These are phyloP conservation scores for Meloidogyne floridensis DNA, from an alignment of 1,140 invertebrate species.

Conservation along the genomic window DNA sequence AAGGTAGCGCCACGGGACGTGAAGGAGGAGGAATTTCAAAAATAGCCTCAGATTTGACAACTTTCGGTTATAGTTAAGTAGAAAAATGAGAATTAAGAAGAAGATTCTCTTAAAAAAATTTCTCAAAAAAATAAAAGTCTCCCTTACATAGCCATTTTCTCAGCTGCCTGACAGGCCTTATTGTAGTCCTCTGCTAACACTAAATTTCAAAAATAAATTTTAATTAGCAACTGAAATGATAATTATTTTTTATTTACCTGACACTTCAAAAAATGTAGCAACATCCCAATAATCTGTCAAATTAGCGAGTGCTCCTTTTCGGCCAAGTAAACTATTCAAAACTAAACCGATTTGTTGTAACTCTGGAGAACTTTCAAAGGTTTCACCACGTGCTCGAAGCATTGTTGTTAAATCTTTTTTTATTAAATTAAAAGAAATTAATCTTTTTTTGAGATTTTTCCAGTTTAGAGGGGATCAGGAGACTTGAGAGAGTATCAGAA, in stretches of 20 bases:
- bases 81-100: too few relatives aligned
- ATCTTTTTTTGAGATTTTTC: not conserved
- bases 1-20: too few relatives aligned
- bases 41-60: too few relatives aligned
- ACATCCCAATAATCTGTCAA: conserved; percentile 98
- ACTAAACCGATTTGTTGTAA: conserved; percentile 87
- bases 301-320: conserved; percentile 89
- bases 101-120: too few relatives aligned
- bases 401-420: conserved; percentile 82
- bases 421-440: not conserved
- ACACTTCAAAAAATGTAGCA: conserved; percentile 97
- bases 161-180: conserved; percentile 94
- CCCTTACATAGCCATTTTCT: conserved; percentile 88
- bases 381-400: conserved; percentile 93
- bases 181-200: conserved; percentile 94
- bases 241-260: conserved; percentile 68
- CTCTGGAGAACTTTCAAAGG: conserved; percentile 86
- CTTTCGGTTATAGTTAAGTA: too few relatives aligned
- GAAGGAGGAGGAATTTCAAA: too few relatives aligned
- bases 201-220: not conserved
- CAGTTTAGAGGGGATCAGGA: too few relatives aligned
- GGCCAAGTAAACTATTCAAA: conserved; percentile 94
- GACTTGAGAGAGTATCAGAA: too few relatives aligned
- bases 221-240: conserved; percentile 24
- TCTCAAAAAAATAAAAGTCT: too few relatives aligned